Base-by-base conservation (phyloP, 2,113 vertebrate genomes). In the Illadopsis cleaveri region DNA sequence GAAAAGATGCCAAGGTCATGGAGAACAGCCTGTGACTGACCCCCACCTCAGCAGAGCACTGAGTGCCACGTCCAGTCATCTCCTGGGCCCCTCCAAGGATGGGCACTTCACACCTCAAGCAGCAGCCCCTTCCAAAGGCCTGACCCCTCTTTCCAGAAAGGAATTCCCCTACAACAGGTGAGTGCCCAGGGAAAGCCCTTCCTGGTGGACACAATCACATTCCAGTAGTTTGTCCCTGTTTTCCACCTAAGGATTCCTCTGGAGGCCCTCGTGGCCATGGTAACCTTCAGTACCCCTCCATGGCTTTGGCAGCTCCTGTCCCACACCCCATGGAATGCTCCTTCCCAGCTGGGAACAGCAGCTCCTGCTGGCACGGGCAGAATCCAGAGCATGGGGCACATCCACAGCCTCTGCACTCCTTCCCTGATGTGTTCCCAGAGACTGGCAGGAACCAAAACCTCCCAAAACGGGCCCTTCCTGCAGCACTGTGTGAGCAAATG, bases 31-130 rank as follows among this genome's bases (percentile, higher is more conserved):
- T n/a, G 47, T 15, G 27, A 9, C n/a, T 18, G 20, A 19, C 9
- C 5, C 30, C 50, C 23, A 24, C 12, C 50, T 15, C 5, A 6
- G 2, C 38, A 53, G 13, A 37, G 47, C 3, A 10, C 45, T 16
- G 13, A 45, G 48, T 5, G 57, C 57, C 57, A 27, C 1, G 6
- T 25, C 38, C 48, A 33, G 18, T 4, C 1, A 0, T 22, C n/a
- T 50, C 42, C 4, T 8, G 42, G 50, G 56, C 31, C 44, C 27
- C 38, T 25, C 56, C 66, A 37, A 30, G 45, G 20, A 37, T 12
- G 45, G 56, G 16, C 11, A 47, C 22, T 22, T 47, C 21, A 47
- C 21, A 44, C 11, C 33, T 33, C 7, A 45, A 45, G 22, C 6
- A 23, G 58, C 47, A 61, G 68, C 47, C 38, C 11, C 19, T 33